Base-by-base conservation (phyloP, 2,888 invertebrate species). In the Balanococcus diminutus region DNA sequence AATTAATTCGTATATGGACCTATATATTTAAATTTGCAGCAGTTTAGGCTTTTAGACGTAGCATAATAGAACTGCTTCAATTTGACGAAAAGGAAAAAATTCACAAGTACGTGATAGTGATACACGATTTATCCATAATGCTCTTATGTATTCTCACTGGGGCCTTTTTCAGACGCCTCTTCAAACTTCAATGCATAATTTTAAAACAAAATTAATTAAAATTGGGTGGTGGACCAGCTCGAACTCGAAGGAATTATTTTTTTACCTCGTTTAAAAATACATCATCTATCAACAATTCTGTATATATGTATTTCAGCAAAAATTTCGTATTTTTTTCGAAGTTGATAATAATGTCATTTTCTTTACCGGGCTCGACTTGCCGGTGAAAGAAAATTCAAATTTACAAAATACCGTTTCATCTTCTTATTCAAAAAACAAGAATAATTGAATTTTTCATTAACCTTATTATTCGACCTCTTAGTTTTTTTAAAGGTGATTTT, bases 361-460 rank as follows among this genome's bases (percentile, higher is more conserved):
- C 75, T 28, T 75, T 75, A 31, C 75, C 9, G n/a, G 75, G 25
- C 14, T 67, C 28, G 67, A 5, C 36, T 36, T 11, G 51, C 51
- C 56, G 56, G 56, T n/a, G 19, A 82, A 56, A 82, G 46, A 46
- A 82, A 56, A 51, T 51, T 82, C 75, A 31, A 51, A 82, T 51
- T 82, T 51, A 82, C 82, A 56, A 82, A 51, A 51, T 51, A 56
- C 46, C 28, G 82, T 82, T 51, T 19, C 46, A 82, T 46, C 51
- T 56, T 82, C 46, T 82, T 82, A 32, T 51, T 51, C 32, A 51
- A 82, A 82, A 56, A 82, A 82, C 46, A 46, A 16, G 82, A 82
- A 82, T 82, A 82, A 82, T 82, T 82, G 82, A 82, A 82, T 82
- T 82, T 82, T 82, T 82, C 82, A 56, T 82, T 82, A 82, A 82